Percentiles rank a stretch among this genome's conserved stretches.
Conservation (phyloP, 2,888 invertebrate genomes). For the Nasonovia ribisnigri region DNA sequence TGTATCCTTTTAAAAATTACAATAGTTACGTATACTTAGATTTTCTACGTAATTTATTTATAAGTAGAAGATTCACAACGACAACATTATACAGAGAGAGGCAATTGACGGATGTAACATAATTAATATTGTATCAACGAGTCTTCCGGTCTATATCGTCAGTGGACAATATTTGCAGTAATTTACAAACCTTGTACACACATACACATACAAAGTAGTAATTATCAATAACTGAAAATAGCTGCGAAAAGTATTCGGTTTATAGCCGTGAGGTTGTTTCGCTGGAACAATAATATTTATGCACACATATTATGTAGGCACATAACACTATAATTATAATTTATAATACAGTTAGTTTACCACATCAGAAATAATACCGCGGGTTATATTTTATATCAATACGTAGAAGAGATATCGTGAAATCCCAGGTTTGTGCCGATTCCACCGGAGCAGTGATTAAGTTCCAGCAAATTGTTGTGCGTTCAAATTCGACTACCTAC, state of each 20-base stretch:
- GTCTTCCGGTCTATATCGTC: not conserved
- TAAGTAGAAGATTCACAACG: too few relatives aligned
- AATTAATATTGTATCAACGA: not conserved
- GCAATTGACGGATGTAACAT: not conserved
- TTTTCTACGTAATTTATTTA: too few relatives aligned
- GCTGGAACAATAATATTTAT: not conserved
- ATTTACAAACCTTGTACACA: not conserved
- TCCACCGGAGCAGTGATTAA: not conserved
- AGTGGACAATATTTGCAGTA: not conserved
- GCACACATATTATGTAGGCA: too few relatives aligned
- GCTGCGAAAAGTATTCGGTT: not conserved
- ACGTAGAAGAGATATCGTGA: not conserved
- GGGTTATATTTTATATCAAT: not conserved
- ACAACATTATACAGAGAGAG: not conserved
- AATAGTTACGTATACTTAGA: too few relatives aligned
- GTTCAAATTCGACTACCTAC: not conserved
- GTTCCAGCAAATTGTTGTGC: not conserved
- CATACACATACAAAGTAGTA: not conserved
- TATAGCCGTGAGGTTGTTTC: not conserved
- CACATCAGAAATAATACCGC: not conserved
- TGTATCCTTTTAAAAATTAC: too few relatives aligned
- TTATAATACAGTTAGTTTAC: not conserved
- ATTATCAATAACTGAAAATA: not conserved
- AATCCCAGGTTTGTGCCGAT: constrained; percentile 20
- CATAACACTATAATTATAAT: too few relatives aligned